Evolutionary conservation across 2,113 vertebrate genomes (phyloP), one percentile per base, ranked within the genome.

Genomic region (Sebastes schlegelii): DNA sequence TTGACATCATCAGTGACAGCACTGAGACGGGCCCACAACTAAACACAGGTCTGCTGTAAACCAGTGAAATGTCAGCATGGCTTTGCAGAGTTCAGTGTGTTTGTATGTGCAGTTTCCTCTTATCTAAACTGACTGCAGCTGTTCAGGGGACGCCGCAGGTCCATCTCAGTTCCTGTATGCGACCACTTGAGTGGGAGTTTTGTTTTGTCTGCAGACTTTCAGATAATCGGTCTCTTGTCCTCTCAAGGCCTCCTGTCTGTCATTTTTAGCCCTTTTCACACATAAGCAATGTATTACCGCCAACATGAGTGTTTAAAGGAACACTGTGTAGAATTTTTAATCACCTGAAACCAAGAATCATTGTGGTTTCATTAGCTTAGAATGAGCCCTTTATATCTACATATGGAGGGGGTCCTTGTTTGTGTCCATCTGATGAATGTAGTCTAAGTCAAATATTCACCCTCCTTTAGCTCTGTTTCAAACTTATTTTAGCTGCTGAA

Each of bases 41-140:
- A 85, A 83, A 83, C 86, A 54, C 83, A 52, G 82, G 77, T 71
- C 77, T 1, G 12, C 68, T 71, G 72, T 64, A 65, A 79, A 86
- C 70, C 74, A 21, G 69, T 19, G 55, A 81, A 77, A 86, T 85
- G 84, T 70, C 82, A 83, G 68, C 54, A n/a, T 11, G 16, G 62
- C 71, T 64, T 43, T 73, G 40, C 61, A 23, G 19, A 58, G 60
- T 65, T 77, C 42, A 11, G 14, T n/a, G 62, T 72, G 82, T 77
- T 52, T 81, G 62, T 17, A 23, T 64, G 68, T 69, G 60, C 8
- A 46, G 78, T 67, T 88, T 74, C 66, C 49, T 19, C 73, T 86
- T 89, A 90, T 92, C 92, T 88, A 85, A 91, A 91, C 84, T 26
- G 5, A 70, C 64, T 63, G 75, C 93, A 91, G 91, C 87, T 88